Percentiles rank a stretch among this genome's conserved stretches.
These are phyloP conservation scores for Ommatoiulus sabulosus DNA, from an alignment of 2,888 invertebrate genomes.

Conservation along the genomic window DNA sequence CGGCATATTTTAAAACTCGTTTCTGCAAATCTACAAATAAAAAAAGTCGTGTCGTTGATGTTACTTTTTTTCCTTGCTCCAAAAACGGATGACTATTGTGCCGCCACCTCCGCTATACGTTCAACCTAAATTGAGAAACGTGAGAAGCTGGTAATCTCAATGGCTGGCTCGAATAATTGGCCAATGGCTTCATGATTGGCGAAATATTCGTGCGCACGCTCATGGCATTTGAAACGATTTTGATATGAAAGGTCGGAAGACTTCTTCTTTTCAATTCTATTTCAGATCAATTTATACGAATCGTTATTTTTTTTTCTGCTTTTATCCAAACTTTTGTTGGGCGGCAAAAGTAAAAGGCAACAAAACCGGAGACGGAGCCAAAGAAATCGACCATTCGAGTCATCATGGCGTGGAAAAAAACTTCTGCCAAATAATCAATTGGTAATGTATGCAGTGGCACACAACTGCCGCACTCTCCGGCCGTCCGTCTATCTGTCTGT, in stretches of 20 bases:
- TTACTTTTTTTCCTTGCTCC: no score
- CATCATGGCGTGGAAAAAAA: not conserved
- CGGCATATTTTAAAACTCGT: no score
- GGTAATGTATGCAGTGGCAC: conserved; percentile 6
- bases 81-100: no score
- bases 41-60: no score
- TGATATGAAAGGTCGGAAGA: not conserved
- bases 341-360: not conserved
- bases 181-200: not conserved
- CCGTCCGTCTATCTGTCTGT: not conserved
- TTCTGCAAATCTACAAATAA: no score
- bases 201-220: conserved; percentile 16
- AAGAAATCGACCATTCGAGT: not conserved
- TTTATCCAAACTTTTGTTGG: not conserved
- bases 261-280: not conserved
- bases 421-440: not conserved
- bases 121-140: not conserved
- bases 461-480: not conserved
- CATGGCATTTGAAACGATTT: conserved; percentile 17
- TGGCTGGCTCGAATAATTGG: not conserved
- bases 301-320: not conserved
- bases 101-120: not conserved
- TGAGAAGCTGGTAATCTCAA: not conserved
- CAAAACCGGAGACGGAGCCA: conserved; percentile 1
- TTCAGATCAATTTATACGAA: not conserved